Percentiles rank a stretch among this genome's conserved stretches.
Conservation (phyloP, 1,140 invertebrate species). For the Bursaphelenchus mucronatus region DNA sequence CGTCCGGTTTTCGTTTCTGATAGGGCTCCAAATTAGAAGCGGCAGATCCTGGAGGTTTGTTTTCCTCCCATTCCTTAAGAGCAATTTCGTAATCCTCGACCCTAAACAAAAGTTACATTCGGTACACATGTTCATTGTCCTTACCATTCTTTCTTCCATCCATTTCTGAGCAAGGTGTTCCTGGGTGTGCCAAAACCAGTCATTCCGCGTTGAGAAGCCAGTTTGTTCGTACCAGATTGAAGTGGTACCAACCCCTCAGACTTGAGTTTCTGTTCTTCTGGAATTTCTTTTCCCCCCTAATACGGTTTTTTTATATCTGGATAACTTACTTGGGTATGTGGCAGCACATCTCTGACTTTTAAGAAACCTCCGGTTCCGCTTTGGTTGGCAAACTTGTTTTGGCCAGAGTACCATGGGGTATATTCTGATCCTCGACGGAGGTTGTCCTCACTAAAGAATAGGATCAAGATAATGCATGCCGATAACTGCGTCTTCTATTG, state of each 20-base stretch:
- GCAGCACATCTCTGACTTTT: conserved; percentile 60
- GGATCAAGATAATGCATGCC: conserved; percentile 1
- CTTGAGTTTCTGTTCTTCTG: conserved; percentile 55
- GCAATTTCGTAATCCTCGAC: conserved; percentile 58
- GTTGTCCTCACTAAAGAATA: conserved; percentile 51
- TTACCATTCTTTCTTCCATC: conserved; percentile 61
- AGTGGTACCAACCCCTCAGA: conserved; percentile 47
- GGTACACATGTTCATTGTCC: conserved; percentile 15
- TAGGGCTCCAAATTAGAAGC: conserved; percentile 36
- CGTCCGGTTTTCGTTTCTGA: conserved; percentile 59
- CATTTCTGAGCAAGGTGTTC: conserved; percentile 48
- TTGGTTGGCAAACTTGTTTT: conserved; percentile 60
- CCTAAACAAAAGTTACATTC: conserved; percentile 35
- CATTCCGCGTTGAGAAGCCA: conserved; percentile 58
- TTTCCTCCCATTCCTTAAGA: conserved; percentile 59
- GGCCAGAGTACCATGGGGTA: conserved; percentile 61
- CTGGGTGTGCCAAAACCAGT: conserved; percentile 61
- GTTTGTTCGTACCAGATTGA: conserved; percentile 57
- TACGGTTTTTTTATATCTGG: conserved; percentile 6
- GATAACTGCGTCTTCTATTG: neutral
- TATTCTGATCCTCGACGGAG: conserved; percentile 53
- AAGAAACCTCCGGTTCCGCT: conserved; percentile 59
- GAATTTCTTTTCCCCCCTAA: conserved; percentile 57
- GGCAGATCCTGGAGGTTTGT: conserved; percentile 56
- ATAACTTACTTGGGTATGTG: conserved; percentile 50